These are phyloP conservation scores for Heliconius cydno DNA, from an alignment of 2,888 invertebrate species.

Conservation along the genomic window DNA sequence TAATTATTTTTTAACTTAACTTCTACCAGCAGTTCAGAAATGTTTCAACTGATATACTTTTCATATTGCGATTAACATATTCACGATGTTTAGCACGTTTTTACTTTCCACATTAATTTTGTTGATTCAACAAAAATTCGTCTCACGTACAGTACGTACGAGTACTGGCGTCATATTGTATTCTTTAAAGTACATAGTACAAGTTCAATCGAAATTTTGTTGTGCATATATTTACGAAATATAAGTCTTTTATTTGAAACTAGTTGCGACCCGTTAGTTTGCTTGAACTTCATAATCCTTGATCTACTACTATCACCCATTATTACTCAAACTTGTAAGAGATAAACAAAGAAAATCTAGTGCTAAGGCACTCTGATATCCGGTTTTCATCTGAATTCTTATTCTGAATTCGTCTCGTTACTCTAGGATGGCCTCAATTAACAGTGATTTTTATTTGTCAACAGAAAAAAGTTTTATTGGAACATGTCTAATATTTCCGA, in stretches of 20 bases:
- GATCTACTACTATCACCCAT: too few relatives aligned
- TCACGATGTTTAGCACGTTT: conserved; percentile 58
- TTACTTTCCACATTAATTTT: conserved; percentile 69
- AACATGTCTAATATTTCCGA: too few relatives aligned
- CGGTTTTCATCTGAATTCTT: too few relatives aligned
- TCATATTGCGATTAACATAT: conserved; percentile 28
- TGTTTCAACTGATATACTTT: conserved; percentile 10
- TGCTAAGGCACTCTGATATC: too few relatives aligned
- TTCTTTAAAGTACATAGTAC: not conserved
- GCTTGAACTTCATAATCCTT: too few relatives aligned
- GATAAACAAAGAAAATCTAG: too few relatives aligned
- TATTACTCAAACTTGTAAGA: too few relatives aligned
- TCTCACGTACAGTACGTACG: conserved; percentile 62
- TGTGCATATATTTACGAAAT: not conserved
- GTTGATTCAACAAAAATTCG: conserved; percentile 76
- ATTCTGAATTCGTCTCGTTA: too few relatives aligned
- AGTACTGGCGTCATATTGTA: conserved; percentile 46
- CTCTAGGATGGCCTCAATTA: too few relatives aligned
- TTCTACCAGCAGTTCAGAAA: not conserved
- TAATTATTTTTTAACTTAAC: not conserved
- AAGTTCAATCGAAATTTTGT: not conserved
- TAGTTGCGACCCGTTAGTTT: too few relatives aligned
- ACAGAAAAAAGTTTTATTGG: too few relatives aligned
- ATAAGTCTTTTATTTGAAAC: not conserved
- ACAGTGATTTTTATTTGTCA: too few relatives aligned